phyloP scores from a whole-genome alignment of 2,888 invertebrate species.

The Mesorhabditis spiculigera region DNA sequence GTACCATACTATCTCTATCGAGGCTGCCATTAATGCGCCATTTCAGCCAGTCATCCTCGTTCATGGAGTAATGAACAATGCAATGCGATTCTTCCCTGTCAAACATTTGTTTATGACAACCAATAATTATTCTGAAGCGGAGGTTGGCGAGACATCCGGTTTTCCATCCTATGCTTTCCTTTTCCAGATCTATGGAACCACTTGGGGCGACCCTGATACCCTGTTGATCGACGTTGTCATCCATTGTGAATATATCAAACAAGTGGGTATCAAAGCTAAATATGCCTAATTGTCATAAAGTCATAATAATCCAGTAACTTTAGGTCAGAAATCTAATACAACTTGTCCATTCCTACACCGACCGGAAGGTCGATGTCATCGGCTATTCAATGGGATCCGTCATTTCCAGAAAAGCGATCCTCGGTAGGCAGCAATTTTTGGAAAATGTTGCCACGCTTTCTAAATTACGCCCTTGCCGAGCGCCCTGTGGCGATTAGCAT shows the following conservation, averaged over 20 bases:
- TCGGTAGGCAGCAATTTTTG: not conserved
- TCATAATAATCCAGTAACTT: not conserved
- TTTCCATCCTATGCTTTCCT: not conserved
- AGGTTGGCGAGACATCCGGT: not conserved
- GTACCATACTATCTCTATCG: no score
- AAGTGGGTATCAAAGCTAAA: not conserved
- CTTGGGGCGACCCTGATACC: constrained; percentile 2
- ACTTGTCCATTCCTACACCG: not conserved
- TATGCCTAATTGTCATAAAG: not conserved
- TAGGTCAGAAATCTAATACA: not conserved
- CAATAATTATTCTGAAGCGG: not conserved
- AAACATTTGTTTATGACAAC: not conserved
- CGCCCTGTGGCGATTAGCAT: no score
- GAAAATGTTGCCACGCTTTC: no score
- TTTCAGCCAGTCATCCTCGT: constrained; percentile 3
- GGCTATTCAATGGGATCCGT: constrained; percentile 6
- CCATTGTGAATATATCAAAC: not conserved
- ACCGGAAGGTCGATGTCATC: not conserved
- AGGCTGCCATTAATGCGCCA: no score
- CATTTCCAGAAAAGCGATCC: not conserved
- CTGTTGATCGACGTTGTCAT: not conserved
- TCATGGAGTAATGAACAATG: constrained; percentile 4
- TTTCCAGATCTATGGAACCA: constrained; percentile 4
- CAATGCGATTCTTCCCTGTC: not conserved
- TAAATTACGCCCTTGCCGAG: no score